Evolutionary conservation across 2,797 vertebrate genomes (phyloP).

Genomic region (Syndactyla subalaris): DNA sequence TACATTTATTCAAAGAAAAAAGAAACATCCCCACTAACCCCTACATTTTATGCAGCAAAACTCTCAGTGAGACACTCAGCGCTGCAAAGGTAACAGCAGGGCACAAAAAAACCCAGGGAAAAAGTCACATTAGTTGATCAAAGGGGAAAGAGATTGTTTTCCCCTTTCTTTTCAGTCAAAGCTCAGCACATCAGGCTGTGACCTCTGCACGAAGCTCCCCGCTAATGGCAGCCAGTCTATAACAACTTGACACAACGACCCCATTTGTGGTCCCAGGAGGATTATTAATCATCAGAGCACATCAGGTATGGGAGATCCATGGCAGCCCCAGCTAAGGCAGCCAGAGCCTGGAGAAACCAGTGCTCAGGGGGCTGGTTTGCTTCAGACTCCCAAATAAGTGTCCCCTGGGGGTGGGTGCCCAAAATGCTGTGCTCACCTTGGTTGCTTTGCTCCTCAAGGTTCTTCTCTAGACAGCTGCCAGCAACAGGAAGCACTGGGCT

Average conservation of each 20-base stretch:
- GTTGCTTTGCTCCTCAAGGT: neutral
- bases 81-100: neutral
- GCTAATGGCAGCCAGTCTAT: neutral
- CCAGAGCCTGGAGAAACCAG: neutral
- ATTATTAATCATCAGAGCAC: neutral
- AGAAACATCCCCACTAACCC: neutral
- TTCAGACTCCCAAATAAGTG: neutral
- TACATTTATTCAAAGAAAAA: neutral
- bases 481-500: fast-evolving
- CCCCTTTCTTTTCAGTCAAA: neutral
- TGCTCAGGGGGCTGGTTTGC: neutral
- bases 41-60: neutral
- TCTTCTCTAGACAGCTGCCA: neutral
- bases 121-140: neutral
- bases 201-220: neutral
- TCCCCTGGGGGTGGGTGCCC: fast-evolving
- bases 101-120: fast-evolving
- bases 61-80: neutral
- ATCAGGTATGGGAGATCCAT: neutral
- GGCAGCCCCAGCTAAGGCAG: fast-evolving
- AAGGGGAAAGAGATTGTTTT: neutral
- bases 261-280: neutral
- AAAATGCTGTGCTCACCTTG: neutral
- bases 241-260: neutral
- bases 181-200: neutral